Base-by-base conservation (phyloP, 2,113 vertebrate species). In the Protobothrops flavoviridis region DNA sequence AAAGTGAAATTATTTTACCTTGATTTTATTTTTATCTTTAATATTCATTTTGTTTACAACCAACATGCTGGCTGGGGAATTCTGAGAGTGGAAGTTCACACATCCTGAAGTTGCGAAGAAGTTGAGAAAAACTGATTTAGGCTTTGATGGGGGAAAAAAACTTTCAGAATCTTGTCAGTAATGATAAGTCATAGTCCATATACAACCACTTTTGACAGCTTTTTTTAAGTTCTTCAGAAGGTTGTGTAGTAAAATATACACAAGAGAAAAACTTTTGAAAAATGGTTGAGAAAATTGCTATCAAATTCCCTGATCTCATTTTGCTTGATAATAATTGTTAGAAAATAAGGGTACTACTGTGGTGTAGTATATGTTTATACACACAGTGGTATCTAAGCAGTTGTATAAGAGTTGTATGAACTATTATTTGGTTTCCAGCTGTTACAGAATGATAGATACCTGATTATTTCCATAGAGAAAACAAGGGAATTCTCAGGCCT, bases 391-490 rank as follows among this genome's bases (percentile, higher is more conserved):
- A 86, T 86, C 74, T 23, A 85, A 85, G 43, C 88, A 93, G 88
- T 29, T 93, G 55, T 86, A n/a, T 89, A 48, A 89, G 87, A 56
- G 55, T 56, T 89, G 50, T 55, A 39, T 85, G 52, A 74, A 43
- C 69, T 93, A 39, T 52, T 52, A 90, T 61, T 92, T 93, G 39
- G 13, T 43, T 92, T 61, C 53, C 39, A 90, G 55, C 29, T 85
- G 59, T 86, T 55, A 93, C 15, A 61, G 69, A 59, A 59, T 61
- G 59, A 90, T 85, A 61, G 92, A 59, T 85, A 93, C 21, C 55
- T 90, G 92, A 50, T 90, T 93, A 90, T 93, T 93, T 93, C 69
- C 69, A 86, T 52, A 86, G 69, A 93, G 92, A 52, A n/a, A 85
- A 52, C 21, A 90, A 86, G 88, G 43, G 50, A 85, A 23, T 90